phyloP scores from a whole-genome alignment of 2,797 vertebrate species.

The Vespertilio murinus region DNA sequence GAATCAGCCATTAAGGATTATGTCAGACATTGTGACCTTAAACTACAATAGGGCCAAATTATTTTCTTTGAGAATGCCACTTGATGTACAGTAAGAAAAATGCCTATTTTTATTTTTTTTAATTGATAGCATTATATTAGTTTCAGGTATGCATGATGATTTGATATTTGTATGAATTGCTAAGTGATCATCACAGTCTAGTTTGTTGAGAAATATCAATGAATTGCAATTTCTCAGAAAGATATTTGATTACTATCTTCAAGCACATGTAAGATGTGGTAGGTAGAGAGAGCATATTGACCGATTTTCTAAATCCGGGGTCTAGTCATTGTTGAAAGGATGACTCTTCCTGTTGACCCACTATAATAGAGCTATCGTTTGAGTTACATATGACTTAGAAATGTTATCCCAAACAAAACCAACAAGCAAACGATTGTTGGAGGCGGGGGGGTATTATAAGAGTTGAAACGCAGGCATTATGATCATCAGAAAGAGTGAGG shows the following conservation, averaged over 20 bases:
- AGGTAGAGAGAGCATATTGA: background rate
- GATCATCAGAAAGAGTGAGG: background rate
- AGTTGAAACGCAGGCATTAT: background rate
- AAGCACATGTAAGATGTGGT: background rate
- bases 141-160: background rate
- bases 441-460: background rate
- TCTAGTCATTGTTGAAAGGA: background rate
- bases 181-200: background rate
- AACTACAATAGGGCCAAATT: background rate
- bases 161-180: background rate
- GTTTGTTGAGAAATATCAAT: background rate
- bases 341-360: background rate
- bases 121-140: background rate
- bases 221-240: background rate
- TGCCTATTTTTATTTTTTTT: slow-evolving; percentile 9
- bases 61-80: background rate
- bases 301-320: background rate
- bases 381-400: background rate
- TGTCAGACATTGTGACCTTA: background rate
- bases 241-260: background rate
- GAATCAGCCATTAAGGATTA: background rate
- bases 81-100: background rate
- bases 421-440: background rate
- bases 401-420: background rate
- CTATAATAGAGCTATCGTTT: background rate